Conservation (phyloP, 2,888 invertebrate species). For the Drosophila villosipedis region DNA sequence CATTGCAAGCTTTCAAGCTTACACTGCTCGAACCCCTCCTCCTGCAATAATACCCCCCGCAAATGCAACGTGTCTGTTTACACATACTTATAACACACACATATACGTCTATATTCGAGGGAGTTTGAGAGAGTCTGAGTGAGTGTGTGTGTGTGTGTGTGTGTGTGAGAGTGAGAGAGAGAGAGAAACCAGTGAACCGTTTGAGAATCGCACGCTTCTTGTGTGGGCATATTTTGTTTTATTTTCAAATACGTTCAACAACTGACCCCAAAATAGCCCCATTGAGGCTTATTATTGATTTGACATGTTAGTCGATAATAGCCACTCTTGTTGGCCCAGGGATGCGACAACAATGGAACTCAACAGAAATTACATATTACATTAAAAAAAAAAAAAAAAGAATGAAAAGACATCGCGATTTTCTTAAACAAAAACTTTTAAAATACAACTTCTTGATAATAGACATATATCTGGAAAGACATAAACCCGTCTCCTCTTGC, state of each 20-base stretch:
- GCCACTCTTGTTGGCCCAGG: neutral
- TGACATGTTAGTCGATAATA: slow-evolving; percentile 4
- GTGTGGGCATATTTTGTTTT: slow-evolving; percentile 12
- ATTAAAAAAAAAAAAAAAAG: no score
- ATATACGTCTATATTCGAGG: slow-evolving; percentile 9
- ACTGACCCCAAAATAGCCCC: slow-evolving; percentile 44
- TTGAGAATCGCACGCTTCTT: slow-evolving; percentile 24
- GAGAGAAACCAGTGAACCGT: slow-evolving; percentile 46
- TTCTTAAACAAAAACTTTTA: neutral
- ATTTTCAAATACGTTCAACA: slow-evolving; percentile 23
- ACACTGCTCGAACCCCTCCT: neutral
- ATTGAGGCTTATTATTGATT: slow-evolving; percentile 43
- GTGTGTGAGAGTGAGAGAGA: slow-evolving; percentile 8
- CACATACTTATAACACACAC: neutral
- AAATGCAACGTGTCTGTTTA: neutral
- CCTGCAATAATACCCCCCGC: slow-evolving; percentile 19
- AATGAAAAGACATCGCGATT: neutral
- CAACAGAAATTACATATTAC: neutral
- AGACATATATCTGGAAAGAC: no score
- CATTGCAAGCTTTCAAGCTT: slow-evolving; percentile 50
- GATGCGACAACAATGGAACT: neutral
- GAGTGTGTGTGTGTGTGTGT: neutral
- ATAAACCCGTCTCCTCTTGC: no score
- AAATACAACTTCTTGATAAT: neutral
- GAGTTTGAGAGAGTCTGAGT: neutral